phyloP scores from a whole-genome alignment of 2,888 invertebrate species.

The Drosophila mimetica region DNA sequence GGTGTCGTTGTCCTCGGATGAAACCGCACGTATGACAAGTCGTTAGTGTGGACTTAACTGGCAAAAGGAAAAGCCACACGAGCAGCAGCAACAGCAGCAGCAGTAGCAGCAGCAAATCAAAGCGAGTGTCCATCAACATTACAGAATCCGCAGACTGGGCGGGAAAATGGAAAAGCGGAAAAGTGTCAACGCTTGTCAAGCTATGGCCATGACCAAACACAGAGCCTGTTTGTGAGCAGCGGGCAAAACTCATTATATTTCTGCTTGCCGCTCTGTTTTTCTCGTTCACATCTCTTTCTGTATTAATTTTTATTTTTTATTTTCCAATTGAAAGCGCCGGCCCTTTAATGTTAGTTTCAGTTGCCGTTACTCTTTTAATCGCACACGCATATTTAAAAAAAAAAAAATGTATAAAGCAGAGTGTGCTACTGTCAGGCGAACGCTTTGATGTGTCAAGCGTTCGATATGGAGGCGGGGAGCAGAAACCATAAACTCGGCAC shows the following conservation, averaged over 20 bases:
- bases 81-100: constrained; percentile 18
- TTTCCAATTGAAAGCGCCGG: constrained; percentile 62
- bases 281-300: constrained; percentile 34
- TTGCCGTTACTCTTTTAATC: constrained; percentile 41
- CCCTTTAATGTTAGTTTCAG: constrained; percentile 43
- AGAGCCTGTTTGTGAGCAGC: constrained; percentile 61
- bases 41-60: constrained; percentile 64
- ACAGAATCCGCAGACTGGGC: constrained; percentile 43
- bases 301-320: constrained; percentile 8
- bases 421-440: constrained; percentile 49
- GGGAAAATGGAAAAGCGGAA: constrained; percentile 43
- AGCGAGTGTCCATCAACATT: constrained; percentile 79
- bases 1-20: constrained; percentile 51
- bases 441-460: constrained; percentile 62
- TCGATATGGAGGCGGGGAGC: constrained; percentile 55
- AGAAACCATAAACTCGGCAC: constrained; percentile 23
- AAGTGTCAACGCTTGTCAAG: constrained; percentile 73
- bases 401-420: constrained; percentile 6
- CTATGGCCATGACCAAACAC: constrained; percentile 60
- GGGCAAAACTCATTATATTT: constrained; percentile 75
- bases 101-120: constrained; percentile 63
- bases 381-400: constrained; percentile 43
- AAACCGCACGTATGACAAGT: constrained; percentile 66
- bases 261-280: constrained; percentile 34
- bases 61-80: constrained; percentile 52